Evolutionary conservation across 2,888 invertebrate species (phyloP).

Genomic region (Neoaliturus tenellus): DNA sequence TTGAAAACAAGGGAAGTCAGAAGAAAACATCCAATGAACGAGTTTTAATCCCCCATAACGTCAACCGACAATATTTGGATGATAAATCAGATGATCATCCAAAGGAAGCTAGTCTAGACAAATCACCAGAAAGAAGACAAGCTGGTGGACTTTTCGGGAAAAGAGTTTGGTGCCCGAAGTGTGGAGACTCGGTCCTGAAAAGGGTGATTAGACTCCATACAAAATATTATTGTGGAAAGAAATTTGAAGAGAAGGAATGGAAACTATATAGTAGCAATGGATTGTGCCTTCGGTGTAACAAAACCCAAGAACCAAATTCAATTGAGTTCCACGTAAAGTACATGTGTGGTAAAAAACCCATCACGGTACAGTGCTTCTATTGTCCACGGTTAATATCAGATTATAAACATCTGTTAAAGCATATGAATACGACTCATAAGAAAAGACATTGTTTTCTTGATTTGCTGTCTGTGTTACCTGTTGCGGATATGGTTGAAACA

Average conservation of each 20-base stretch:
- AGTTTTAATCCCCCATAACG: too few relatives aligned
- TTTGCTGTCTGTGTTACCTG: constrained; percentile 4
- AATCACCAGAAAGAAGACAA: background rate
- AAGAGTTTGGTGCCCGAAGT: background rate
- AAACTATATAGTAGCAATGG: background rate
- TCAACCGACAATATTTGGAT: background rate
- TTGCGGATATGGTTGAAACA: background rate
- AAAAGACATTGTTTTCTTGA: constrained; percentile 11
- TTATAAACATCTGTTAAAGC: background rate
- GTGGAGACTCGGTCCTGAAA: background rate
- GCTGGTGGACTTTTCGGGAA: background rate
- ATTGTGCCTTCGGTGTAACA: background rate
- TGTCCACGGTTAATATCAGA: background rate
- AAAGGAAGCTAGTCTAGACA: background rate
- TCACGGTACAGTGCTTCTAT: constrained; percentile 23
- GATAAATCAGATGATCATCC: background rate
- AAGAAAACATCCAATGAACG: too few relatives aligned
- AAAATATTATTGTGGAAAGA: constrained; percentile 26
- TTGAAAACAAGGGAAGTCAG: background rate
- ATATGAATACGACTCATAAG: background rate
- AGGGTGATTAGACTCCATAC: constrained; percentile 2
- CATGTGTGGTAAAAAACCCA: background rate
- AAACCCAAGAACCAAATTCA: background rate
- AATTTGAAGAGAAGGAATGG: constrained; percentile 10
- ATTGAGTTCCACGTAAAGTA: constrained; percentile 36